Evolutionary conservation across 2,888 invertebrate genomes (phyloP).

Genomic region (Caenorhabditis angaria): DNA sequence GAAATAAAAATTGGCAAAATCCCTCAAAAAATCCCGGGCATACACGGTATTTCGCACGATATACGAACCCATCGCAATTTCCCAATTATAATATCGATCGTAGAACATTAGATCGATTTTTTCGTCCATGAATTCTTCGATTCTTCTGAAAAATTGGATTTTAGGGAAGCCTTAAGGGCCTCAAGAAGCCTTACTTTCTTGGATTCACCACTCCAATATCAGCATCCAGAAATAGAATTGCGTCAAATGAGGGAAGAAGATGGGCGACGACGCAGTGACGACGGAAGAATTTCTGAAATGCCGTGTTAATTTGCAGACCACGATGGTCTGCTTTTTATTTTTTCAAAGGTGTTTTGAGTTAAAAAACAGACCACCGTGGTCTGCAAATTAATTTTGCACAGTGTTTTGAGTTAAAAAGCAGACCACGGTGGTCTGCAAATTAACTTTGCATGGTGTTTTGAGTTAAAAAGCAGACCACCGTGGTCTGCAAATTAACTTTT

Average conservation of each 20-base stretch:
- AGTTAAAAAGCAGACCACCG: too few species aligned
- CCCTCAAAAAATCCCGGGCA: conserved; percentile 33
- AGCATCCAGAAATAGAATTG: conserved; percentile 40
- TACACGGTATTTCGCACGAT: conserved; percentile 32
- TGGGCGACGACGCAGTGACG: conserved; percentile 42
- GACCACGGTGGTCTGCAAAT: too few species aligned
- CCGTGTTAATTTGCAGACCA: neutral
- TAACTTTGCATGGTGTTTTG: too few species aligned
- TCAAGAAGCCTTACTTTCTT: conserved; percentile 6
- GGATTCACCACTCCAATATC: conserved; percentile 49
- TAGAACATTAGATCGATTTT: conserved; percentile 41
- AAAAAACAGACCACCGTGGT: too few species aligned
- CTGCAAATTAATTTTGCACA: too few species aligned
- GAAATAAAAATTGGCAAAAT: conserved; percentile 44
- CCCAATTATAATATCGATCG: conserved; percentile 45
- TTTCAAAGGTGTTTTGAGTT: too few species aligned
- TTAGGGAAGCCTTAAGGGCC: neutral
- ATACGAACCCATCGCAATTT: conserved; percentile 43
- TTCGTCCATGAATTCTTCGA: conserved; percentile 44
- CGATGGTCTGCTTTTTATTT: conserved; percentile 9
- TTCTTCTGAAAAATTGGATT: conserved; percentile 22
- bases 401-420: too few species aligned
- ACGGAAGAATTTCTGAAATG: conserved; percentile 45
- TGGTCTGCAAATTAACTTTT: too few species aligned
- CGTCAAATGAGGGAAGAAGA: conserved; percentile 26